phyloP scores from a whole-genome alignment of 2,113 vertebrate genomes.

The Centropristis striata region DNA sequence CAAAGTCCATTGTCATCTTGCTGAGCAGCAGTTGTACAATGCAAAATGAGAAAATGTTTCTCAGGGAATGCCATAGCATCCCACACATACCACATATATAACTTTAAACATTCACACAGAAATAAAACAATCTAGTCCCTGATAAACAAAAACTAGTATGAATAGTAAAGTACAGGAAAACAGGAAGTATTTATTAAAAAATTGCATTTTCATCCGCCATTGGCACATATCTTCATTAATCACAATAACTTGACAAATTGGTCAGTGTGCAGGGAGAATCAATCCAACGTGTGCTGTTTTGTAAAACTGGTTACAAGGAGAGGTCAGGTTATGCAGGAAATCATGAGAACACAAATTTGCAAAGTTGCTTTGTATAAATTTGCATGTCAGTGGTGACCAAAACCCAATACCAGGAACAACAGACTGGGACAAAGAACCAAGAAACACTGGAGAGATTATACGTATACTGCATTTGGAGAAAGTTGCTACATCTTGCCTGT shows the following conservation, averaged over 20 bases:
- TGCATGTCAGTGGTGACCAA: neutral
- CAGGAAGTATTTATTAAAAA: neutral
- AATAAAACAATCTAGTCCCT: no score
- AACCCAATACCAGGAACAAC: neutral
- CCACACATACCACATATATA: no score
- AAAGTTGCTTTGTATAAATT: neutral
- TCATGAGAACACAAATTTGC: neutral
- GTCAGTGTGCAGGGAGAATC: neutral
- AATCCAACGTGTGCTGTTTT: neutral
- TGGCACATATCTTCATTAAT: neutral
- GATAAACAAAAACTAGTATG: no score
- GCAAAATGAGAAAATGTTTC: no score
- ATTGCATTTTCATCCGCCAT: neutral
- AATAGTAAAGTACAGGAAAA: neutral
- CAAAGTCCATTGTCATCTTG: no score
- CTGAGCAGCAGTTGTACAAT: no score
- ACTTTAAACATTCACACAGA: no score
- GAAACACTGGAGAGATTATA: conserved; percentile 17
- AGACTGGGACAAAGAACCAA: neutral
- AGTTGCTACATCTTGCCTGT: conserved; percentile 3
- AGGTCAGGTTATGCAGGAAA: neutral
- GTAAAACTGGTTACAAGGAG: neutral
- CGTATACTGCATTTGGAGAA: conserved; percentile 8
- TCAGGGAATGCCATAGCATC: no score
- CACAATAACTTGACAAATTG: neutral